These are phyloP conservation scores for Mylabris phalerata DNA, from an alignment of 1,140 invertebrate species.

Conservation along the genomic window DNA sequence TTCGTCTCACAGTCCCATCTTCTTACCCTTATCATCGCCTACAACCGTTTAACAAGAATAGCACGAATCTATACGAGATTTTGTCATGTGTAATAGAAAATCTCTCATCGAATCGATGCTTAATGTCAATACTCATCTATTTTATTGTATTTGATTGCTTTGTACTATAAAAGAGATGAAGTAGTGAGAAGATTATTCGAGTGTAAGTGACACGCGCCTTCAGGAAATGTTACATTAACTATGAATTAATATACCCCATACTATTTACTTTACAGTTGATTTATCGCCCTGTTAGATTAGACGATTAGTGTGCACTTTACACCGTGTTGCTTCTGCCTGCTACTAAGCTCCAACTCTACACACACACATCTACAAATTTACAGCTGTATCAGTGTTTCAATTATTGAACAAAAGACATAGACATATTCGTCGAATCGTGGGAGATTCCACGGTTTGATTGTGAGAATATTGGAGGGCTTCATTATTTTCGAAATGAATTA, in stretches of 20 bases:
- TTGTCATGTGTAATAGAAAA: no score
- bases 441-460: background rate
- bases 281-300: conserved; percentile 3
- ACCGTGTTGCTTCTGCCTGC: conserved; percentile 5
- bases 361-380: background rate
- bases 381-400: no score
- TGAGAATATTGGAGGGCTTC: background rate
- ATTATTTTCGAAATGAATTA: no score
- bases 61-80: no score
- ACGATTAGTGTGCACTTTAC: conserved; percentile 1
- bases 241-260: conserved; percentile 15
- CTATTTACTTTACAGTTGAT: conserved; percentile 16
- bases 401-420: background rate
- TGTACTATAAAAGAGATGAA: background rate
- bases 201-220: conserved; percentile 11
- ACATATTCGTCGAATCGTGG: background rate
- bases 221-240: conserved; percentile 17
- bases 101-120: no score
- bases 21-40: no score
- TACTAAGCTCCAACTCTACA: background rate
- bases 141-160: background rate
- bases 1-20: no score
- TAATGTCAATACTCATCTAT: background rate
- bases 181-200: background rate
- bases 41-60: no score